A percentile compares a stretch with the other conserved stretches of the same genome.
These are phyloP conservation scores for Aphaenogaster ashmeadi DNA, from an alignment of 1,140 invertebrate genomes.

Conservation along the genomic window DNA sequence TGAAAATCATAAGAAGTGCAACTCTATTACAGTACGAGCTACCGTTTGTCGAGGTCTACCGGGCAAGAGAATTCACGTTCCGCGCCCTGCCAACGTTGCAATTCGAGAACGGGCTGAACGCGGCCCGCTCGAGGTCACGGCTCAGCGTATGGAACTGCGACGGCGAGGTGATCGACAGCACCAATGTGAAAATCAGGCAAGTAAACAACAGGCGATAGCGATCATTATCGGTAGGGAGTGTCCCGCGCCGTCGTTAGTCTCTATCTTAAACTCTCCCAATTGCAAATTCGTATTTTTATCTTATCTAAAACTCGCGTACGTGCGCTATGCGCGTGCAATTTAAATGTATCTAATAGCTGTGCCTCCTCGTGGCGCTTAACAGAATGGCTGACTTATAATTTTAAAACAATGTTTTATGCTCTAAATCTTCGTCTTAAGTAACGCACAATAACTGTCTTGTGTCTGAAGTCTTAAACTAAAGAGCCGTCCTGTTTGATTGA, in stretches of 20 bases:
- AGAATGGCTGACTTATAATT: too few relatives aligned
- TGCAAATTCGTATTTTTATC: background rate
- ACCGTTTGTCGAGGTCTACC: slow-evolving; percentile 93
- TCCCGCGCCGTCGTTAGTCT: slow-evolving; percentile 25
- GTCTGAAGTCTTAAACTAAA: too few relatives aligned
- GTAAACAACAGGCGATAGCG: background rate
- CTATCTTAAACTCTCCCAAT: background rate
- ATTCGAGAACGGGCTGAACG: slow-evolving; percentile 77
- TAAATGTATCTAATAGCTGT: background rate
- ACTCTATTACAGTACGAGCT: slow-evolving; percentile 89
- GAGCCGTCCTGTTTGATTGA: too few relatives aligned
- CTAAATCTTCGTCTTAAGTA: too few relatives aligned
- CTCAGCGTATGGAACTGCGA: slow-evolving; percentile 95
- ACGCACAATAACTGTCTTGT: too few relatives aligned
- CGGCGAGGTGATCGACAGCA: slow-evolving; percentile 92
- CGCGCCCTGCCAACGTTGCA: slow-evolving; percentile 86
- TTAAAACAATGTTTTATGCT: too few relatives aligned
- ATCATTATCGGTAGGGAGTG: slow-evolving; percentile 6
- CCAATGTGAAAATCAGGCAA: slow-evolving; percentile 91
- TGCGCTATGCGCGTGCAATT: background rate
- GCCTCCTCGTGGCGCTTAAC: too few relatives aligned
- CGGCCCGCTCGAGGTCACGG: slow-evolving; percentile 78
- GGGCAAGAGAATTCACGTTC: slow-evolving; percentile 92
- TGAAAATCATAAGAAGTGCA: background rate
- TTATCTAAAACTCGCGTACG: slow-evolving; percentile 6